These are phyloP conservation scores for Agraylea sexmaculata DNA, from an alignment of 1,140 invertebrate species.

Conservation along the genomic window DNA sequence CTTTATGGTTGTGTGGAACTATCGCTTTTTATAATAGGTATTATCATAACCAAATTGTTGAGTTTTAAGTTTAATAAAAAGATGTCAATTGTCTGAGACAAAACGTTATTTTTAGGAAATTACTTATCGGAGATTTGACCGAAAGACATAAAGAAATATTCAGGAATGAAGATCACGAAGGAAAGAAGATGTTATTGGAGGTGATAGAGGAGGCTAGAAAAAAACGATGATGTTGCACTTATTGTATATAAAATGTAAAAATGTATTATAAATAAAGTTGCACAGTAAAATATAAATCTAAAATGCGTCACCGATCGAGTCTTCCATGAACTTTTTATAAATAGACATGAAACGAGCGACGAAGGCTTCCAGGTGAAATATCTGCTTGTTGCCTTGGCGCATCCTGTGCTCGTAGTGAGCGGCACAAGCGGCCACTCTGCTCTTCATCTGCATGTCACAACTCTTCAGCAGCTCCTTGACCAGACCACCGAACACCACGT, in stretches of 20 bases:
- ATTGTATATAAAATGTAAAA: background rate
- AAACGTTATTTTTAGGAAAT: too few species aligned
- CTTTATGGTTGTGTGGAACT: too few species aligned
- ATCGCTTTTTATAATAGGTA: too few species aligned
- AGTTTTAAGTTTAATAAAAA: too few species aligned
- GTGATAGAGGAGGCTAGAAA: background rate
- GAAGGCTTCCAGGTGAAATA: constrained; percentile 96
- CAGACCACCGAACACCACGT: constrained; percentile 85
- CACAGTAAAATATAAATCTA: constrained; percentile 7
- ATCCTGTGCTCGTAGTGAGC: constrained; percentile 85
- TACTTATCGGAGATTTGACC: too few species aligned
- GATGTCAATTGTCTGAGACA: too few species aligned
- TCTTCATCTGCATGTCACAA: constrained; percentile 83
- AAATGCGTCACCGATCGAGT: constrained; percentile 37
- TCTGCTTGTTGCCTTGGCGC: constrained; percentile 82
- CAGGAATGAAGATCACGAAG: too few species aligned
- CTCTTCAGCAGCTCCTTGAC: constrained; percentile 75
- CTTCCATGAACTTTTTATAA: constrained; percentile 76
- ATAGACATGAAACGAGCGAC: constrained; percentile 92
- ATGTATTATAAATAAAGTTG: background rate
- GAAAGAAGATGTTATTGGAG: background rate
- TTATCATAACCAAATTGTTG: too few species aligned
- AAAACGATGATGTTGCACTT: background rate
- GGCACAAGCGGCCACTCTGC: constrained; percentile 71
- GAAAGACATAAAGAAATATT: too few species aligned